Base-by-base conservation (phyloP, 2,888 invertebrate genomes). In the Eupsilia transversa region DNA sequence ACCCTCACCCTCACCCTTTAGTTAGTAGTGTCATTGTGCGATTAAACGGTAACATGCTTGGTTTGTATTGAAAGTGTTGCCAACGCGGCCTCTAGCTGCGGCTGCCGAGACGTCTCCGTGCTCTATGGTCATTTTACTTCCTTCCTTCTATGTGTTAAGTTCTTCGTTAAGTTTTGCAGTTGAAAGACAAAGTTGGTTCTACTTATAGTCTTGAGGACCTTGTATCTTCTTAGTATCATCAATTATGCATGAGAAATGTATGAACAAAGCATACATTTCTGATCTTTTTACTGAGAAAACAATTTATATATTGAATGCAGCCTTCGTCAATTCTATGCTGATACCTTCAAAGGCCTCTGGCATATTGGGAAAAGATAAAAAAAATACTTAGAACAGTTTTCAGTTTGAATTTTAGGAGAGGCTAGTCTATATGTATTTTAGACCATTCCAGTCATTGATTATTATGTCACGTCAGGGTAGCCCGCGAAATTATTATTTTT, bases 121-220 rank as follows among this genome's bases (percentile, higher is more conserved):
- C 54, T 54, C 65, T 65, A 17, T 65, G n/a, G 17, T n/a, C 10
- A n/a, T 79, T 74, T 46, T n/a, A 73, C 68, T 73, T 38, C 14
- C 64, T 73, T 56, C 63, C 56, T 38, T 17, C 49, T 65, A 56
- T 46, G 41, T 67, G 52, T 35, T 38, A 71, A 72, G 49, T 56
- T 67, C 35, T 33, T 43, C 23, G 43, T 41, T 17, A 56, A 80
- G 79, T 80, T 80, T 49, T 52, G 30, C 10, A 54, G 82, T 77
- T 57, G 33, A 23, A 27, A 67, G 66, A 77, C 38, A 33, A 73
- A 82, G 64, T 82, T 82, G 2, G 23, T 56, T 41, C 41, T 73
- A 43, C 77, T 57, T 46, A 56, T n/a, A 63, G 33, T 72, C 10
- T 14, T 12, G 23, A 70, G 23, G 3, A 57, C 23, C 3, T 54